Base-by-base conservation (phyloP, 2,113 vertebrate species). In the Bos javanicus region DNA sequence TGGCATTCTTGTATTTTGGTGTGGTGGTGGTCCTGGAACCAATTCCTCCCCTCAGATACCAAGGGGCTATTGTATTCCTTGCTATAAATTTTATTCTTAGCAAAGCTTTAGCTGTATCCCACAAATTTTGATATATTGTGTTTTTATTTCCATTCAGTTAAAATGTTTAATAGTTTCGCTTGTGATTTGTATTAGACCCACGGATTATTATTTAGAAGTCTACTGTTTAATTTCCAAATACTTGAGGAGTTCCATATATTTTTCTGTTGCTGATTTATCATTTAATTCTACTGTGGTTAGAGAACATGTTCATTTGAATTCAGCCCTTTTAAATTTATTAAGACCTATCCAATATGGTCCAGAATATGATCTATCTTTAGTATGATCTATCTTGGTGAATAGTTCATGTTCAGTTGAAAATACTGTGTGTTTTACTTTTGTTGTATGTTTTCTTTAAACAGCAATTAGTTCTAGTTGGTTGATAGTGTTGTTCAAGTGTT, bases 201-300 rank as follows among this genome's bases (percentile, higher is more conserved):
- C 28, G 5, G 21, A 84, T 91, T 90, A 84, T 86, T 89, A 76
- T 43, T 90, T 93, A 59, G 76, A 94, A 48, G 25, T 91, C 10
- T 96, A 25, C 46, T 90, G 26, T 95, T 95, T 91, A 95, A 92
- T 96, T 93, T 93, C 50, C 21, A 97, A 83, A 83, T 91, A 91
- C 93, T 82, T 89, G 36, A 39, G 59, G 39, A 84, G 76, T 96
- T 83, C 54, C 48, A 94, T 62, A 84, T 62, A 64, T 88, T 87
- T 94, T 94, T 87, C 60, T 89, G 43, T 90, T 74, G 71, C 30
- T 84, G 48, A 91, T 54, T 95, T 96, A 96, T 94, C 71, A 87
- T 76, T 95, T 95, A 84, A 82, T 94, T 88, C 36, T 43, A 67
- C 59, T 80, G 16, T 95, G 81, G 57, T 87, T 90, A 78, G 71